Evolutionary conservation across 1,140 invertebrate species (phyloP).

Genomic region (Zophobas atratus): DNA sequence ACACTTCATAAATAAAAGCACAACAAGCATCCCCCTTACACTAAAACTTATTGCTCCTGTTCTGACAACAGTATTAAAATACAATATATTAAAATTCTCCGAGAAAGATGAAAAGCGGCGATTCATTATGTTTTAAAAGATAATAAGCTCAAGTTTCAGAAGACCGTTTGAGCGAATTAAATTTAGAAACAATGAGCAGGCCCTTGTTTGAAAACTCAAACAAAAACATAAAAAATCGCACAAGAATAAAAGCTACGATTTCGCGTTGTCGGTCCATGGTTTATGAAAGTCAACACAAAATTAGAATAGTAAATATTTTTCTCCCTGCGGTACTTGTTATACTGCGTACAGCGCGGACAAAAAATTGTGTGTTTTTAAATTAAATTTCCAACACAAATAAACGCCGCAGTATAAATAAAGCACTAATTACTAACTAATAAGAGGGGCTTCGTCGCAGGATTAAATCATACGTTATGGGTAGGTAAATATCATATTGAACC

Average conservation of each 20-base stretch:
- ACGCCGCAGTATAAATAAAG: neutral
- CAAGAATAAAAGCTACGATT: neutral
- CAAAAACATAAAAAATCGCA: neutral
- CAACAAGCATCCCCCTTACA: no score
- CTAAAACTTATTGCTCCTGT: no score
- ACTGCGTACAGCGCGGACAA: neutral
- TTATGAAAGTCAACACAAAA: neutral
- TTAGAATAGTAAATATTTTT: neutral
- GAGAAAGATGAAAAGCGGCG: no score
- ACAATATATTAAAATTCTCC: no score
- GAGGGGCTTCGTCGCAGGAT: constrained; percentile 4
- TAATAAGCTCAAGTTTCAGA: no score
- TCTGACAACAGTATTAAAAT: no score
- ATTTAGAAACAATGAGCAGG: no score
- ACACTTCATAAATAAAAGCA: no score
- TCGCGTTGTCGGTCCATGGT: neutral
- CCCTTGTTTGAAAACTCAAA: neutral
- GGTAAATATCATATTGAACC: constrained; percentile 30
- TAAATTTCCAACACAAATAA: neutral
- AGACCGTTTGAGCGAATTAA: no score
- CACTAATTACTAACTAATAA: constrained; percentile 3
- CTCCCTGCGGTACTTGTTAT: neutral
- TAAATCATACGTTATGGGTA: constrained; percentile 26
- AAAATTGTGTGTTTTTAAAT: constrained; percentile 1
- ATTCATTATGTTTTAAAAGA: neutral